Percentiles rank a stretch among this genome's conserved stretches.
These are phyloP conservation scores for Melinopterus prodromus DNA, from an alignment of 2,888 invertebrate species.

Conservation along the genomic window DNA sequence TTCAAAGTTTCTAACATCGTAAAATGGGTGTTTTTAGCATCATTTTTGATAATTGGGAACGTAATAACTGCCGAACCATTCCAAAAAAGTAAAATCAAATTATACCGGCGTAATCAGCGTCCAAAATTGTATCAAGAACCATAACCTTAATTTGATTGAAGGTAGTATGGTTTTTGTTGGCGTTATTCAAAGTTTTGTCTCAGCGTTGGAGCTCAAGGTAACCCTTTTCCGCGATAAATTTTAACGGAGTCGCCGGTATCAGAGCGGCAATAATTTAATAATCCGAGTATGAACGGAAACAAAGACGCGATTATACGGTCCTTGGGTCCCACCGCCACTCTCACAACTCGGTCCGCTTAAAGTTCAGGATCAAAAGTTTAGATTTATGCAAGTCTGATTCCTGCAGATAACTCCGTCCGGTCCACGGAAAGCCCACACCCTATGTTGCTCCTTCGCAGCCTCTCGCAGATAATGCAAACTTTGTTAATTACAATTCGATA, in stretches of 20 bases:
- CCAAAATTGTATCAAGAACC: no score
- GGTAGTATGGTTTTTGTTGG: no score
- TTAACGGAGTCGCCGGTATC: background rate
- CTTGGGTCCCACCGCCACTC: conserved; percentile 9
- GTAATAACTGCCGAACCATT: no score
- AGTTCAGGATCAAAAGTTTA: conserved; percentile 53
- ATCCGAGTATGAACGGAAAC: conserved; percentile 65
- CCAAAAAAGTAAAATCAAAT: no score
- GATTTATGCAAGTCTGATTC: conserved; percentile 54
- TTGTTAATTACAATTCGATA: conserved; percentile 42
- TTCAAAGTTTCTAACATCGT: no score
- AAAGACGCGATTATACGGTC: conserved; percentile 70
- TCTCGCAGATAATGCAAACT: conserved; percentile 32
- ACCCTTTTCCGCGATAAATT: background rate
- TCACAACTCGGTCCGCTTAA: conserved; percentile 37
- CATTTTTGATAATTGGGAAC: no score
- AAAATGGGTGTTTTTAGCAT: no score
- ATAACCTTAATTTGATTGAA: no score
- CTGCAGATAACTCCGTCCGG: conserved; percentile 43
- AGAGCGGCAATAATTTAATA: background rate
- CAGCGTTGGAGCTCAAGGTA: no score
- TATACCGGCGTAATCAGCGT: no score
- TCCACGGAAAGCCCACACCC: conserved; percentile 26
- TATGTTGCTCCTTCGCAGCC: conserved; percentile 31
- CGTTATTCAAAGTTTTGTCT: no score